Conservation (phyloP, 2,797 vertebrate species). For the Girardinus metallicus region DNA sequence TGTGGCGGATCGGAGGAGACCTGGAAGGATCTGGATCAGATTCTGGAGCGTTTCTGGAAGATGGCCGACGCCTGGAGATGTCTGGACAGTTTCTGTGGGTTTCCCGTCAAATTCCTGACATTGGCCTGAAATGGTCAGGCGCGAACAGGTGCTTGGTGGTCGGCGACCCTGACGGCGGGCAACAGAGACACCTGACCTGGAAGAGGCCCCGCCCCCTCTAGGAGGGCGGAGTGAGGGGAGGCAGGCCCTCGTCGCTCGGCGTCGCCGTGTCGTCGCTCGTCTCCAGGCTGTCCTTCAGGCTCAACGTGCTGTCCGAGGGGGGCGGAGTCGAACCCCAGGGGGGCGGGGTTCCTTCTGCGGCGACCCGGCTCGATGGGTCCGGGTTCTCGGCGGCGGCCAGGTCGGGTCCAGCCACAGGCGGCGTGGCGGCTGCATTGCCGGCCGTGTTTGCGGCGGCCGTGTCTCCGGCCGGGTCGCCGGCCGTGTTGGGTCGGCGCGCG, state of each 20-base stretch:
- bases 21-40: not conserved
- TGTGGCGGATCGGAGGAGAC: not conserved
- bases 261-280: conserved; percentile 81
- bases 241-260: conserved; percentile 78
- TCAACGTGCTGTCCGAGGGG: conserved; percentile 78
- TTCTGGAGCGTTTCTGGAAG: not conserved
- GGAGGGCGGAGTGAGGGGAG: conserved; percentile 75
- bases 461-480: not conserved
- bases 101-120: not conserved
- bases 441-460: no score
- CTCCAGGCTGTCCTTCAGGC: conserved; percentile 83
- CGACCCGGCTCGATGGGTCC: conserved; percentile 61
- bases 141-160: not conserved
- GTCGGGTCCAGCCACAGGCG: conserved; percentile 16
- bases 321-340: conserved; percentile 60
- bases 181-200: conserved; percentile 38
- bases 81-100: not conserved
- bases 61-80: not conserved
- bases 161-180: not conserved
- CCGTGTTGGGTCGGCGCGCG: conserved; percentile 54
- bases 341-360: conserved; percentile 52
- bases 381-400: conserved; percentile 71
- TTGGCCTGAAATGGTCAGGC: not conserved
- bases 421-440: not conserved
- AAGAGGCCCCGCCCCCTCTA: conserved; percentile 38